Percentiles rank a stretch among this genome's conserved stretches.
These are phyloP conservation scores for Chirona hameri DNA, from an alignment of 2,888 invertebrate genomes.

Conservation along the genomic window DNA sequence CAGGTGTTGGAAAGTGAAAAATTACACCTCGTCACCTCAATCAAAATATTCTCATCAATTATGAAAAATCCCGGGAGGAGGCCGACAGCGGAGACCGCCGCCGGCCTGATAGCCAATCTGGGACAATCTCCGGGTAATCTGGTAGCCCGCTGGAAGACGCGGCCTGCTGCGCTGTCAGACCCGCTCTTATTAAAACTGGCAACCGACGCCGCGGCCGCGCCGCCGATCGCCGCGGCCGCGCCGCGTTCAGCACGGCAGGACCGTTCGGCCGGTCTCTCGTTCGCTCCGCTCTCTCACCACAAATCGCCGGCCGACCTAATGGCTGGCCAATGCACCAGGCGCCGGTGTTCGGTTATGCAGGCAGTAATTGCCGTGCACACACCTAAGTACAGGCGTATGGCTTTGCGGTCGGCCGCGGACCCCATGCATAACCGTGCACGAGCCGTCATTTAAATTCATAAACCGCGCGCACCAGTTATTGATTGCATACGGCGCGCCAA, in stretches of 20 bases:
- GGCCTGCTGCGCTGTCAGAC: conserved; percentile 70
- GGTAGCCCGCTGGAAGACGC: conserved; percentile 91
- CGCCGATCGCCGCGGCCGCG: conserved; percentile 54
- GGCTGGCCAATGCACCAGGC: not conserved
- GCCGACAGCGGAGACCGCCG: not conserved
- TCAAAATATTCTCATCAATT: conserved; percentile 26
- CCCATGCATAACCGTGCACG: not conserved
- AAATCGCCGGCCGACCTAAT: not conserved
- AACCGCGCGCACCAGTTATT: not conserved
- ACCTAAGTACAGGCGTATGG: conserved; percentile 11
- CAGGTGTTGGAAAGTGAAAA: conserved; percentile 23
- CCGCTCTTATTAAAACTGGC: conserved; percentile 57
- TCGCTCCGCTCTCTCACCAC: not conserved
- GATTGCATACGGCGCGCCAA: not conserved
- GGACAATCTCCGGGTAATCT: conserved; percentile 65
- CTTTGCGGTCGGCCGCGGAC: not conserved
- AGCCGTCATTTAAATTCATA: conserved; percentile 23
- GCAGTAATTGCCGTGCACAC: not conserved
- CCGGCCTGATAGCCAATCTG: not conserved
- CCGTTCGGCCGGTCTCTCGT: not conserved
- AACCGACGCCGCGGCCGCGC: conserved; percentile 62
- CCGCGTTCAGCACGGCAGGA: conserved; percentile 52
- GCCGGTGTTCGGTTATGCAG: not conserved
- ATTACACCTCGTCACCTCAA: conserved; percentile 28
- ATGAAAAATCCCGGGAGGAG: conserved; percentile 10